phyloP scores from a whole-genome alignment of 1,140 invertebrate species.

The Coelopa frigida region DNA sequence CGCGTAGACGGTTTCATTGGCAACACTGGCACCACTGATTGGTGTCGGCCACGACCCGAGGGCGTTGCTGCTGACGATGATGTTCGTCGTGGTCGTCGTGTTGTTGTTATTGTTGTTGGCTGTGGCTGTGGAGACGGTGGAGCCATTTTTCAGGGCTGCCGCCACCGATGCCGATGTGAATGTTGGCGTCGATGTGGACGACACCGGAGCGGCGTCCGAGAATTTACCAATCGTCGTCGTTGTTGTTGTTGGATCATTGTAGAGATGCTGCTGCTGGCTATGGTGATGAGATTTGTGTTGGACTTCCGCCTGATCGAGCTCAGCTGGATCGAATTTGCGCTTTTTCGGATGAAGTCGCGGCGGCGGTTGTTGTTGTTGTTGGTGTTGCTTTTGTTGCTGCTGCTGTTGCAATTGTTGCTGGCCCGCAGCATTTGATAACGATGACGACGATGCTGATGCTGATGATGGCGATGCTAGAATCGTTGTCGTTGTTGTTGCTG shows the following conservation, averaged over 20 bases:
- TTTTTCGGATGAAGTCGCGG: constrained; percentile 77
- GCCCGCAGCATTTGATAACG: constrained; percentile 23
- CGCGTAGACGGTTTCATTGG: constrained; percentile 2
- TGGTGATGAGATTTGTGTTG: constrained; percentile 48
- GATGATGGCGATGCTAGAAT: constrained; percentile 15
- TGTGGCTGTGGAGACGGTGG: neutral
- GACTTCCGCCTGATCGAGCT: constrained; percentile 65
- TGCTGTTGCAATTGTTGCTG: constrained; percentile 35
- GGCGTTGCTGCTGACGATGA: constrained; percentile 6
- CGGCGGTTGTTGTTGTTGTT: constrained; percentile 28
- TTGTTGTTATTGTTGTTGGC: neutral
- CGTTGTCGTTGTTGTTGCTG: constrained; percentile 15
- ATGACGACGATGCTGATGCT: constrained; percentile 9
- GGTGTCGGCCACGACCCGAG: neutral
- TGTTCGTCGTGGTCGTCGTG: no score
- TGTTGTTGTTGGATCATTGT: neutral
- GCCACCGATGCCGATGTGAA: neutral
- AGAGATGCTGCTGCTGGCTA: constrained; percentile 16
- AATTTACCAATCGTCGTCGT: constrained; percentile 1
- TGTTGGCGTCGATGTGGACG: neutral
- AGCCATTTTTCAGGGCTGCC: neutral
- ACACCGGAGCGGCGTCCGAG: neutral
- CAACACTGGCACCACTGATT: neutral
- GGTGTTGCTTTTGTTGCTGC: constrained; percentile 16
- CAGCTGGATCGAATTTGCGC: constrained; percentile 77